Percentiles rank a stretch among this genome's conserved stretches.
Evolutionary conservation across 1,140 invertebrate genomes (phyloP).

Genomic region (Neodiprion pinetum): DNA sequence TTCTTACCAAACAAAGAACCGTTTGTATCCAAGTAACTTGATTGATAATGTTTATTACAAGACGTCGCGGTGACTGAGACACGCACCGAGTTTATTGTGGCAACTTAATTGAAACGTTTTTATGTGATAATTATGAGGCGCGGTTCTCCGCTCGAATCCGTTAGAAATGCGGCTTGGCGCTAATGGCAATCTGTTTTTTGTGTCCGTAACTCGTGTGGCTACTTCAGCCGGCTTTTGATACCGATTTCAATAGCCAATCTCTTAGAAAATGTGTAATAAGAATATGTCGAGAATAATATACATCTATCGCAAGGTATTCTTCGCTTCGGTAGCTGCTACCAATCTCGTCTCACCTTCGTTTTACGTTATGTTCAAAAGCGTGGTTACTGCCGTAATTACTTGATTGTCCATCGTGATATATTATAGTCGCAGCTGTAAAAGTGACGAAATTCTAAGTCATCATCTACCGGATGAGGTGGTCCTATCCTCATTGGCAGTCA

Average conservation of each 20-base stretch:
- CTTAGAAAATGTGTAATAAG: too few species aligned
- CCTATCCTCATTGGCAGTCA: background rate
- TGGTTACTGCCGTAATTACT: background rate
- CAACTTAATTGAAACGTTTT: conserved; percentile 2
- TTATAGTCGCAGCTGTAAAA: too few species aligned
- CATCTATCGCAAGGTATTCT: too few species aligned
- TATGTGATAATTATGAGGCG: background rate
- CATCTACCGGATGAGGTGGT: background rate
- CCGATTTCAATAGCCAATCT: too few species aligned
- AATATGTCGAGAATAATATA: too few species aligned
- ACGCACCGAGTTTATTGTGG: background rate
- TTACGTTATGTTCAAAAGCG: background rate
- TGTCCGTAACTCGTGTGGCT: background rate
- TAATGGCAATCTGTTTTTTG: background rate
- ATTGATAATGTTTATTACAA: too few species aligned
- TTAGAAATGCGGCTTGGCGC: background rate
- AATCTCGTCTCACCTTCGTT: too few species aligned
- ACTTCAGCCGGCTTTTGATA: background rate
- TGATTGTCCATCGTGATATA: background rate
- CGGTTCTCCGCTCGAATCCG: background rate
- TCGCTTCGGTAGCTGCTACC: too few species aligned
- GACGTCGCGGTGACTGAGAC: background rate
- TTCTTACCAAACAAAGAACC: too few species aligned
- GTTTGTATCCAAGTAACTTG: too few species aligned
- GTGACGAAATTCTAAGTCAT: background rate